phyloP scores from a whole-genome alignment of 2,888 invertebrate genomes.

The Cheilosia variabilis region DNA sequence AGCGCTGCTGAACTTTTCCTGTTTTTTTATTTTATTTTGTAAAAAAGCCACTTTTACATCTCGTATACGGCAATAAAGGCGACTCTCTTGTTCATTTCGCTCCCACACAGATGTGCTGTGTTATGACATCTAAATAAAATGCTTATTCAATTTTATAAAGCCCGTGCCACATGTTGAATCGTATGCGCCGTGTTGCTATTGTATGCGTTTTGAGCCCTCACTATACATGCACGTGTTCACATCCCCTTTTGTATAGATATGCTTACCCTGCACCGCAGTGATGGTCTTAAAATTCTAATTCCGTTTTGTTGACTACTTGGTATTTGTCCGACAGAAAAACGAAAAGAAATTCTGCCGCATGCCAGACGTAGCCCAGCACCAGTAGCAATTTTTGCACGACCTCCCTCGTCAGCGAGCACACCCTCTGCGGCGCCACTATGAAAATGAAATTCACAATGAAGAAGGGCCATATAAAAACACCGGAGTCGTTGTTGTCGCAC shows the following conservation, averaged over 20 bases:
- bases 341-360: constrained; percentile 66
- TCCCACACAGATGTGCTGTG: constrained; percentile 46
- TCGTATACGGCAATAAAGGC: constrained; percentile 54
- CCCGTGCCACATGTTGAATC: constrained; percentile 72
- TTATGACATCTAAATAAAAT: constrained; percentile 72
- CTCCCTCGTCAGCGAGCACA: constrained; percentile 32
- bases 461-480: constrained; percentile 50
- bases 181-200: constrained; percentile 16
- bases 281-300: constrained; percentile 74
- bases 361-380: constrained; percentile 55
- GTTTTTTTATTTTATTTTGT: constrained; percentile 10
- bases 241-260: constrained; percentile 50
- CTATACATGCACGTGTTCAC: constrained; percentile 54
- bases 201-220: constrained; percentile 51
- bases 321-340: constrained; percentile 65
- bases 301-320: constrained; percentile 71
- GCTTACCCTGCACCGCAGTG: constrained; percentile 20
- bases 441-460: constrained; percentile 36
- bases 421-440: constrained; percentile 21
- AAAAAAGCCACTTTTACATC: constrained; percentile 52
- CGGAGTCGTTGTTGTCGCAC: constrained; percentile 46
- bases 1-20: constrained; percentile 30
- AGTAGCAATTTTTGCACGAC: constrained; percentile 46
- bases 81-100: constrained; percentile 4
- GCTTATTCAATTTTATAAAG: constrained; percentile 74